Conservation (phyloP, 2,797 vertebrate species). For the Thamnophis elegans region DNA sequence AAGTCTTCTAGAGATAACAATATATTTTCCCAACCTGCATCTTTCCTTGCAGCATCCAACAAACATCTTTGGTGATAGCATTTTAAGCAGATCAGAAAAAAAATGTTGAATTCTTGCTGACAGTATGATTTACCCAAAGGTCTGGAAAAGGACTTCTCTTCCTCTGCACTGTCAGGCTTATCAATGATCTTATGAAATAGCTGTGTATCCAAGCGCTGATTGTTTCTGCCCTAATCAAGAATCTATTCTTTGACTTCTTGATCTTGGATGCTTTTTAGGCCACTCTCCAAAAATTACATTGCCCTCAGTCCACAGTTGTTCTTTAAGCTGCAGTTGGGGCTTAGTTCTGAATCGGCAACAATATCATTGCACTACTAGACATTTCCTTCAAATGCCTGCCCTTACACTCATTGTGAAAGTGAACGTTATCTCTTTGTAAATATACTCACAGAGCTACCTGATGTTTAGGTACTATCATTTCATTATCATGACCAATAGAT, state of each 20-base stretch:
- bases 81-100: conserved; percentile 13
- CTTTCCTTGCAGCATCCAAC: neutral
- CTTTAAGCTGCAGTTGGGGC: neutral
- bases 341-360: neutral
- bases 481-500: neutral
- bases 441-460: neutral
- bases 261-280: neutral
- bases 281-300: neutral
- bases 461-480: neutral
- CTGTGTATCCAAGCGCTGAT: neutral
- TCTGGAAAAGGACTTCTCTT: neutral
- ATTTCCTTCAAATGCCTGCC: neutral
- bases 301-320: neutral
- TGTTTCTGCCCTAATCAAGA: neutral
- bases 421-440: neutral
- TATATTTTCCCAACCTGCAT: neutral
- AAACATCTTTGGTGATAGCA: neutral
- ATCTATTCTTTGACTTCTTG: neutral
- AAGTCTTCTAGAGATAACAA: neutral
- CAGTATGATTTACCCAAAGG: neutral
- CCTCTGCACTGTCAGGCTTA: conserved; percentile 1
- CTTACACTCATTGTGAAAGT: neutral
- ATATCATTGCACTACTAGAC: neutral
- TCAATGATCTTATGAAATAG: neutral
- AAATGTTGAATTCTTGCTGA: neutral